Conservation (phyloP, 2,797 vertebrate species). For the Babyrousa celebensis region DNA sequence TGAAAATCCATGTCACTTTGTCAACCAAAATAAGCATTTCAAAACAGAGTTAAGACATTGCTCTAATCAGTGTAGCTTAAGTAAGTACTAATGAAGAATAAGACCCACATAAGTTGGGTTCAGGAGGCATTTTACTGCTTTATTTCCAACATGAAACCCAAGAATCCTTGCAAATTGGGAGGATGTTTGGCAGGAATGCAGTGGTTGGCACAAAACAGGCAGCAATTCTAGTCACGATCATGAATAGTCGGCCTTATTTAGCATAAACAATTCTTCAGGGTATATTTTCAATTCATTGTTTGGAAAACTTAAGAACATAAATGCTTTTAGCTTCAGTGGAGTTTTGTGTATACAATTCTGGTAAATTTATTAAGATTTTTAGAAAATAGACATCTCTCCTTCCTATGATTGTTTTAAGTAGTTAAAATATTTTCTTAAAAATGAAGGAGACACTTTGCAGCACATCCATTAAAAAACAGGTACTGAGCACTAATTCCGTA, state of each 20-base stretch:
- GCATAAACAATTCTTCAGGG: constrained; percentile 75
- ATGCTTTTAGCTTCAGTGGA: constrained; percentile 65
- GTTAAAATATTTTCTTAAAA: constrained; percentile 58
- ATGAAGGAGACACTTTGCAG: background rate
- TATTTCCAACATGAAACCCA: constrained; percentile 66
- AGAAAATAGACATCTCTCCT: background rate
- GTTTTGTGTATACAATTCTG: constrained; percentile 57
- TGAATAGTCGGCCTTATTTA: constrained; percentile 79
- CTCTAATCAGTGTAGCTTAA: constrained; percentile 3
- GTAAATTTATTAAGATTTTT: constrained; percentile 62
- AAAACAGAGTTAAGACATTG: constrained; percentile 44
- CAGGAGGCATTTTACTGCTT: constrained; percentile 63
- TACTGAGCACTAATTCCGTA: background rate
- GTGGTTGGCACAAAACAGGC: constrained; percentile 60
- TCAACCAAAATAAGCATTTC: constrained; percentile 59
- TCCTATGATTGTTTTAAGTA: constrained; percentile 27
- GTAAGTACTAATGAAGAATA: constrained; percentile 52
- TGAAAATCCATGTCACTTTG: constrained; percentile 55
- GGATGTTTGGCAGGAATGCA: constrained; percentile 72
- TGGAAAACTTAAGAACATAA: constrained; percentile 81
- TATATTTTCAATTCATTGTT: constrained; percentile 84
- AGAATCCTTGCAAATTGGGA: constrained; percentile 72
- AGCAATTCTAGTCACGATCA: constrained; percentile 53
- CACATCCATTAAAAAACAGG: background rate
- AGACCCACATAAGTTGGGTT: constrained; percentile 1